Conservation (phyloP, 2,113 vertebrate genomes). For the Pristiophorus japonicus region DNA sequence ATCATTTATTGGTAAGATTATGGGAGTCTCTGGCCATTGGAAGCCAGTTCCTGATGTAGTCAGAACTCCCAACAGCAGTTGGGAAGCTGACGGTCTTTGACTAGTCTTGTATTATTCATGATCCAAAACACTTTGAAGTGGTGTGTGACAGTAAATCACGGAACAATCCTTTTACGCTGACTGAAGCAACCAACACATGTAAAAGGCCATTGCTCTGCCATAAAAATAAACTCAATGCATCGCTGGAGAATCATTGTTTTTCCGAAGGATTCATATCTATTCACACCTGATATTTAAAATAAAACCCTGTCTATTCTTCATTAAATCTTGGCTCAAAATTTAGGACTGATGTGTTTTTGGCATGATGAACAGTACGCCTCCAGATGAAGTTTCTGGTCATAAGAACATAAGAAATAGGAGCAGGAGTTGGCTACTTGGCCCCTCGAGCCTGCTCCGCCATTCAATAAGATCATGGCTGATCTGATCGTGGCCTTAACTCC, state of each 20-base stretch:
- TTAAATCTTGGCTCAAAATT: background rate
- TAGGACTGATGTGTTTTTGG: background rate
- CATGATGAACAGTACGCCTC: background rate
- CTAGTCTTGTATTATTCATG: background rate
- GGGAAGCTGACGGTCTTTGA: background rate
- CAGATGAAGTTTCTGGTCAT: background rate
- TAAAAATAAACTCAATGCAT: slow-evolving; percentile 40
- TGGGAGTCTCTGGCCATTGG: background rate
- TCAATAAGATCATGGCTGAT: too few species aligned
- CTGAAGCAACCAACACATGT: background rate
- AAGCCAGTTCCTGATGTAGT: background rate
- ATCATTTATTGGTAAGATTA: background rate
- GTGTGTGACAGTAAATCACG: background rate
- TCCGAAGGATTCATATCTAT: background rate
- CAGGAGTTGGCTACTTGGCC: too few species aligned
- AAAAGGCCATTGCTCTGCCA: slow-evolving; percentile 38
- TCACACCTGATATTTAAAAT: background rate
- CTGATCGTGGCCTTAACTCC: too few species aligned
- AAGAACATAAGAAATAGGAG: too few species aligned
- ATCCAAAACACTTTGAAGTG: background rate
- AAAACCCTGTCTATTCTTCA: background rate
- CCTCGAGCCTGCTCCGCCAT: too few species aligned
- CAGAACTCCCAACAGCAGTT: background rate
- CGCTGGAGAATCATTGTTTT: slow-evolving; percentile 40
- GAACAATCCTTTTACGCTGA: slow-evolving; percentile 5